These are phyloP conservation scores for Sebastes goodei DNA, from an alignment of 2,797 vertebrate genomes.

Conservation along the genomic window DNA sequence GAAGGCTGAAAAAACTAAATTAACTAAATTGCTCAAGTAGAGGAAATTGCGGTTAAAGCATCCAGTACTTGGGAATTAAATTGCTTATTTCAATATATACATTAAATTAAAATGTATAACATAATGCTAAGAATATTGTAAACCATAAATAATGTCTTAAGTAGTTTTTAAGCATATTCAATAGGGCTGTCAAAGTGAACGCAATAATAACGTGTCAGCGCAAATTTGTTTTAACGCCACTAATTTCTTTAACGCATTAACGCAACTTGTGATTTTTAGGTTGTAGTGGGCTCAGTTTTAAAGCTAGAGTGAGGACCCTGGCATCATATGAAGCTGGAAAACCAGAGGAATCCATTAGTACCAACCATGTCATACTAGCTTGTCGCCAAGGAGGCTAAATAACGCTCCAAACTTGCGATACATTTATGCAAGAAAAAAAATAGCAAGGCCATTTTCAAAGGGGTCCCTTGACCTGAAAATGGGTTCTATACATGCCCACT, in stretches of 20 bases:
- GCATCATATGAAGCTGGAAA: too few relatives aligned
- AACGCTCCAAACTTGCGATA: too few relatives aligned
- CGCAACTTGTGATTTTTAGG: too few relatives aligned
- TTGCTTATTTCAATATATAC: neutral
- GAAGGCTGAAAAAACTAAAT: neutral
- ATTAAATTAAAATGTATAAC: neutral
- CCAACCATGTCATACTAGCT: rapidly evolving
- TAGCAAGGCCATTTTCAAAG: too few relatives aligned
- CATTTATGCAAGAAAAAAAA: too few relatives aligned
- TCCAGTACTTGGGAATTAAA: neutral
- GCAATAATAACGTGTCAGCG: too few relatives aligned
- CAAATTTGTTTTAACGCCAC: neutral
- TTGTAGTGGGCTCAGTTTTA: too few relatives aligned
- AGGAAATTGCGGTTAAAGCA: neutral
- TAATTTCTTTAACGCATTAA: too few relatives aligned
- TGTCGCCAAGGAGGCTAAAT: too few relatives aligned
- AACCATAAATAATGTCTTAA: neutral
- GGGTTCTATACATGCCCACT: too few relatives aligned
- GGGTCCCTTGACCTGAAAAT: too few relatives aligned
- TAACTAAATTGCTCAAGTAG: neutral
- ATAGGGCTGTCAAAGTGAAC: rapidly evolving
- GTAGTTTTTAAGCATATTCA: neutral
- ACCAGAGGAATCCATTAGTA: rapidly evolving
- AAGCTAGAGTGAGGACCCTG: too few relatives aligned
- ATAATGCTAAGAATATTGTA: neutral